Evolutionary conservation across 2,113 vertebrate genomes (phyloP).

Genomic region (Merops nubicus): DNA sequence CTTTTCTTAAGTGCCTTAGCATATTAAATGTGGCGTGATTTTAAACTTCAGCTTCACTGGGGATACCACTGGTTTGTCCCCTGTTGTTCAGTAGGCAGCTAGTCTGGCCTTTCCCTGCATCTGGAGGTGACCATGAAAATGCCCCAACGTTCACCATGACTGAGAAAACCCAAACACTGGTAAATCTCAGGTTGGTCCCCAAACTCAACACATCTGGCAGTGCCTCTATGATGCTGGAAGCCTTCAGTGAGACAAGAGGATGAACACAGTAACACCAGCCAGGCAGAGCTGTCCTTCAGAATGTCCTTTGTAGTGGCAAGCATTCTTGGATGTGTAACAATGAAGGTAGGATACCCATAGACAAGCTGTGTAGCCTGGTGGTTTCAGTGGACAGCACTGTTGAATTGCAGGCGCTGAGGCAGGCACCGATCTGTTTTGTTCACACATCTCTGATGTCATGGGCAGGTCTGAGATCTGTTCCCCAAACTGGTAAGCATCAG

Average conservation of each 20-base stretch:
- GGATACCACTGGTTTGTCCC: neutral
- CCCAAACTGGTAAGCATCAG: neutral
- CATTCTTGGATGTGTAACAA: neutral
- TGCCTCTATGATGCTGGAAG: neutral
- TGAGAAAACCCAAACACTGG: neutral
- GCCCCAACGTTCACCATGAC: neutral
- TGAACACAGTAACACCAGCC: neutral
- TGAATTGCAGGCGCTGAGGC: fast-evolving
- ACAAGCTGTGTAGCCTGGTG: fast-evolving
- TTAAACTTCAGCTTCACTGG: neutral
- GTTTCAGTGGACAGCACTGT: neutral
- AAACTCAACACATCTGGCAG: fast-evolving
- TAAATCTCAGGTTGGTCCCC: neutral
- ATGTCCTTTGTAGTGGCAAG: neutral
- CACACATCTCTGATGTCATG: neutral
- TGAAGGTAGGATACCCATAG: neutral
- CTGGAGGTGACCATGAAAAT: neutral
- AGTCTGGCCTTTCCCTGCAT: neutral
- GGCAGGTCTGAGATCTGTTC: neutral
- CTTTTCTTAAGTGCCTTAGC: neutral
- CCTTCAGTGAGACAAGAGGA: neutral
- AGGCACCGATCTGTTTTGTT: neutral
- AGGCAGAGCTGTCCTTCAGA: neutral
- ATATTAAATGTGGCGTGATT: neutral
- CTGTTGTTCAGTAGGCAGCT: neutral